Percentiles rank a stretch among this genome's conserved stretches.
Evolutionary conservation across 2,888 invertebrate genomes (phyloP).

Genomic region (Linyphia triangularis): DNA sequence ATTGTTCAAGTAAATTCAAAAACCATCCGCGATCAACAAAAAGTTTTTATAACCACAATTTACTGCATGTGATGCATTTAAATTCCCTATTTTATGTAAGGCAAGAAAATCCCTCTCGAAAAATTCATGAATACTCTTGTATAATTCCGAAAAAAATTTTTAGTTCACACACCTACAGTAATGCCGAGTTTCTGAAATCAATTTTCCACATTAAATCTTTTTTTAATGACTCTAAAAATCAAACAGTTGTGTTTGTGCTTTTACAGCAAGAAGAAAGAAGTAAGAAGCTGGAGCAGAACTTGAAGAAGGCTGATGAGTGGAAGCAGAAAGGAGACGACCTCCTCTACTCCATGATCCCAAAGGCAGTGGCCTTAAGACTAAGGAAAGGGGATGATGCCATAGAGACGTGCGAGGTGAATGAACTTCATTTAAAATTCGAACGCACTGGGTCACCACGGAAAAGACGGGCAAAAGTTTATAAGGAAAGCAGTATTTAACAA

Average conservation of each 20-base stretch:
- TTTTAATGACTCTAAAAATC: not conserved
- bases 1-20: too few relatives aligned
- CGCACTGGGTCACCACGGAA: not conserved
- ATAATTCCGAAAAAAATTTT: not conserved
- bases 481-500: too few relatives aligned
- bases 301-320: conserved; percentile 89
- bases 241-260: not conserved
- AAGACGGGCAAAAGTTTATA: not conserved
- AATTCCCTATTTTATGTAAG: not conserved
- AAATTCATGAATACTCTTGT: too few relatives aligned
- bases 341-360: conserved; percentile 94
- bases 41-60: not conserved
- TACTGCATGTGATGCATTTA: conserved; percentile 36
- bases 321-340: conserved; percentile 91
- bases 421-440: not conserved
- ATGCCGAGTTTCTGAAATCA: not conserved
- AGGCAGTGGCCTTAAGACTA: conserved; percentile 89
- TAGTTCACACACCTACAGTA: not conserved
- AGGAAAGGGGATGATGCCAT: conserved; percentile 87
- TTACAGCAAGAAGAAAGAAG: conserved; percentile 88
- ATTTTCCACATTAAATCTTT: not conserved
- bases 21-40: too few relatives aligned
- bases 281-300: conserved; percentile 88
- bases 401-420: conserved; percentile 88
- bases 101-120: not conserved